phyloP scores from a whole-genome alignment of 2,797 vertebrate genomes.

The Lagorchestes hirsutus region DNA sequence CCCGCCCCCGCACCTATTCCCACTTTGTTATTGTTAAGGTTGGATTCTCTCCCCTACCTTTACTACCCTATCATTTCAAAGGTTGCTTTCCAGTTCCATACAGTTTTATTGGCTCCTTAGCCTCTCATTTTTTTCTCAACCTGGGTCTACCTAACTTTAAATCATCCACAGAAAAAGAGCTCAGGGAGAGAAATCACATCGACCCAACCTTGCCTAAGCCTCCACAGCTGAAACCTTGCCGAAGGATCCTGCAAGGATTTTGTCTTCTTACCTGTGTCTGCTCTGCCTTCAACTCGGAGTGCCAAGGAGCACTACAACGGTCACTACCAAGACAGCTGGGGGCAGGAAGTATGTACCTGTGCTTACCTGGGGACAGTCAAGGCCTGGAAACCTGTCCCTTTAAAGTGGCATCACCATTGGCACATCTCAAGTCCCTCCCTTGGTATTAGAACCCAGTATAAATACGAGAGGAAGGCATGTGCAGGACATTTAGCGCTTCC shows the following conservation, averaged over 20 bases:
- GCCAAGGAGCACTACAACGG: no score
- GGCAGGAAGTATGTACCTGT: no score
- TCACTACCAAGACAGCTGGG: no score
- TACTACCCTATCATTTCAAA: neutral
- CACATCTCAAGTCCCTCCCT: neutral
- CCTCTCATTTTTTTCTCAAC: constrained; percentile 34
- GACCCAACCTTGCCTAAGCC: neutral
- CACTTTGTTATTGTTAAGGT: fast-evolving
- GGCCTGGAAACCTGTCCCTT: no score
- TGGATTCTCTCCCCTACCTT: neutral
- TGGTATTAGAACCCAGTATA: neutral
- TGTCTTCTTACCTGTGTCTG: neutral
- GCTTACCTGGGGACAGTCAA: no score
- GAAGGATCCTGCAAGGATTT: neutral
- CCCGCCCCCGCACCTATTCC: no score
- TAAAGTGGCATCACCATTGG: neutral
- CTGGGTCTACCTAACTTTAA: neutral
- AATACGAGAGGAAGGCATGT: neutral
- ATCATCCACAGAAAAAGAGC: neutral
- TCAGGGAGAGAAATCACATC: constrained; percentile 4
- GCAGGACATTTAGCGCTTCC: no score
- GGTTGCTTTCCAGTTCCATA: neutral
- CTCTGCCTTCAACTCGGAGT: neutral
- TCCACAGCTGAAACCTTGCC: neutral
- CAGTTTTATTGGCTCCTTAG: neutral